Evolutionary conservation across 2,797 vertebrate species (phyloP), one percentile per base, ranked within the genome.

Genomic region (Tinamus major): DNA sequence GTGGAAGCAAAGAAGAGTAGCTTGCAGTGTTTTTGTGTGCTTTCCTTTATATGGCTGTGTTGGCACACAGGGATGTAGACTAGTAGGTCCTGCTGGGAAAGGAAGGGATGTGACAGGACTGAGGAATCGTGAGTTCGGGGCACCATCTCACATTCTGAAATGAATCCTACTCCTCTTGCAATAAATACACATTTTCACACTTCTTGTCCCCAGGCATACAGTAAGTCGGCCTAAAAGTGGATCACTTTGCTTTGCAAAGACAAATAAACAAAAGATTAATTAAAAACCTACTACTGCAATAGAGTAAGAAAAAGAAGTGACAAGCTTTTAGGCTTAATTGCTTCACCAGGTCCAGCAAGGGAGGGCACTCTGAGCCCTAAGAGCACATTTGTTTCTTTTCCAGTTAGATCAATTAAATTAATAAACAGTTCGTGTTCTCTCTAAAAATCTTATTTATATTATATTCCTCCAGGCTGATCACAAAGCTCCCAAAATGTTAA

Each of bases 61-160:
- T 96, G 94, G 96, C 96, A 95, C 93, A 82, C 77, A 20, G 75
- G 87, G 88, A 90, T 61, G 87, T 84, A 92, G 89, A 89, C 62
- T 1, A 96, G 82, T 72, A 94, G 92, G 79, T 95, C 95, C 93
- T 89, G 94, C 94, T 94, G 95, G 81, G 95, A 93, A 95, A 94
- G 92, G 93, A 94, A 95, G 90, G 72, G 92, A 96, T 96, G 96
- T 96, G 94, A 96, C 94, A 93, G 77, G 95, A 96, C 93, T 96
- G 84, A 92, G 53, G 91, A 96, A 95, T 96, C 3, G 0, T 29
- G 33, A 87, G 88, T 59, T 72, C 69, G 77, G 70, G 51, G 79
- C 68, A 61, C 0, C 1, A 94, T 87, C 77, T 67, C 2, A 0
- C 76, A 79, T 18, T 79, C 90, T 87, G 86, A 93, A 93, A 87